Percentiles rank a stretch among this genome's conserved stretches.
Conservation (phyloP, 1,140 invertebrate species). For the Caenorhabditis latens region DNA sequence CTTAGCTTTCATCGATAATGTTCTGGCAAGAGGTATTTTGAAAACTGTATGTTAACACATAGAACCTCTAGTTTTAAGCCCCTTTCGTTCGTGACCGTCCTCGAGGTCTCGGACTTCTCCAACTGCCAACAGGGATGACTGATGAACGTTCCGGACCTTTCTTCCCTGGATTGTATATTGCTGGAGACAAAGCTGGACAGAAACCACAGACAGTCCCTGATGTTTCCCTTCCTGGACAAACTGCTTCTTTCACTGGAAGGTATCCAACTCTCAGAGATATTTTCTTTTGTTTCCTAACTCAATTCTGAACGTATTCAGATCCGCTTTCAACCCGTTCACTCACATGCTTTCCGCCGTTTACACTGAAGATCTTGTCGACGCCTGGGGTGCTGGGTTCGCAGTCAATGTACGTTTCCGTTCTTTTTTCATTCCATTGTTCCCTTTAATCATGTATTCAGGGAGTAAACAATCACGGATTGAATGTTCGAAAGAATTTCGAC, state of each 20-base stretch:
- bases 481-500: conserved; percentile 64
- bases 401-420: conserved; percentile 35
- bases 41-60: background rate
- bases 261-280: background rate
- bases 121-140: conserved; percentile 61
- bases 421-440: background rate
- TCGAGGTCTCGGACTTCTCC: conserved; percentile 51
- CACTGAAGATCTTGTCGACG: conserved; percentile 59
- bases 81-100: conserved; percentile 50
- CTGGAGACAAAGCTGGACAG: conserved; percentile 55
- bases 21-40: background rate
- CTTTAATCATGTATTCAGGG: conserved; percentile 37
- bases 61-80: background rate
- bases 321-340: conserved; percentile 59
- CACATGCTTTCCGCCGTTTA: conserved; percentile 52
- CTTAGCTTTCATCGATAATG: conserved; percentile 33
- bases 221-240: conserved; percentile 58
- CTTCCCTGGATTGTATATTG: conserved; percentile 58
- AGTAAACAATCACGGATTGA: conserved; percentile 58
- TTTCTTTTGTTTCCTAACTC: no score
- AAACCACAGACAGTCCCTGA: conserved; percentile 57
- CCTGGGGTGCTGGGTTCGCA: conserved; percentile 57
- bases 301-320: background rate
- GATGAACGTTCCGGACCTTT: conserved; percentile 59
- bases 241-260: conserved; percentile 55